Evolutionary conservation across 2,888 invertebrate genomes (phyloP), one percentile per base, ranked within the genome.

Genomic region (Phaonia tiefii): DNA sequence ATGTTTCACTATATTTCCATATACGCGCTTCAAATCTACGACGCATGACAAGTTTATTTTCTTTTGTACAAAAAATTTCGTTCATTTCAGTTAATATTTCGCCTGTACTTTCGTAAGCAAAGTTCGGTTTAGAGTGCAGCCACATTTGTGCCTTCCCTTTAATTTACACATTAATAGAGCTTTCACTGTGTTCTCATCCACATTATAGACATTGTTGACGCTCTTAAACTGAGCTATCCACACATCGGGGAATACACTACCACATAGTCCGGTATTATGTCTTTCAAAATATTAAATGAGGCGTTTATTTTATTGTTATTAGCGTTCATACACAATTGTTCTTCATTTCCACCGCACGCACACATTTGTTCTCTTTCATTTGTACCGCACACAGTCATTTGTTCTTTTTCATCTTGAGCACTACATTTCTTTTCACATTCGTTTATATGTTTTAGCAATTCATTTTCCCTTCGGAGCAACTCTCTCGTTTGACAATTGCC

Each of bases 131-230:
- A 1, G 72, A 79, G 15, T 79, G 72, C n/a, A 72, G 2, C 76
- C 80, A 75, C 17, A 42, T 13, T 51, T 81, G 67, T 0, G 75
- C 70, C 22, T 81, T 81, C 13, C 73, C 80, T 8, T 37, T 77
- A 77, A n/a, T 2, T 80, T 78, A 20, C 74, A 76, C 63, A 76
- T 70, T 15, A 67, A 2, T 1, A 67, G 7, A 2, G 54, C 39
- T n/a, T 46, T 58, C n/a, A 20, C 17, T 15, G 58, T 46, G 4
- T 37, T 46, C 22, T 75, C 46, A 37, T 54, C 56, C 0, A 49
- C 58, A 10, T 15, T 17, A 1, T 49, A 75, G 0, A 46, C 37
- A 1, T 15, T 17, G 11, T 20, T 44, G 1, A 66, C 44, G 3
- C 56, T 56, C 20, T 66, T 66, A 22, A 75, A 67, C 25, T 75